Conservation (phyloP, 2,113 vertebrate species). For the Eptesicus fuscus region DNA sequence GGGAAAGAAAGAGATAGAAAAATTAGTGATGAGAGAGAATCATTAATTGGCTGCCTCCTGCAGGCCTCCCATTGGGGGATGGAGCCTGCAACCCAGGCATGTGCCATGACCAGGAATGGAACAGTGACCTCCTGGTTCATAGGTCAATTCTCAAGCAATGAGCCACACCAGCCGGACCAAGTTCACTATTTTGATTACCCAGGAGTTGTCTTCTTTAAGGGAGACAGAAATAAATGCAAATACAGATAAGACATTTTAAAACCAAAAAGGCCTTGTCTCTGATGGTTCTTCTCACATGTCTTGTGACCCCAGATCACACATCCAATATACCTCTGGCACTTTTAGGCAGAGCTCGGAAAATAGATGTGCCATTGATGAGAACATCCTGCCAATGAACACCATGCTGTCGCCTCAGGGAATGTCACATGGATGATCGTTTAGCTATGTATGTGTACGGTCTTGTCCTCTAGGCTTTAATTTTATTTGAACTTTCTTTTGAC, state of each 20-base stretch:
- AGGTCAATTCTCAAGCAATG: no score
- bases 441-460: not conserved
- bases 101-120: no score
- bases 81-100: no score
- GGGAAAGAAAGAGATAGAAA: no score
- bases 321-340: not conserved
- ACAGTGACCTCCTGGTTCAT: no score
- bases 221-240: not conserved
- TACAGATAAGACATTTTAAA: not conserved
- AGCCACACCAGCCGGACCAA: no score
- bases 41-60: no score
- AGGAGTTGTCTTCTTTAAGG: not conserved
- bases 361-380: conserved; percentile 37
- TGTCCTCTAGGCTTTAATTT: conserved; percentile 42
- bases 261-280: not conserved
- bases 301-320: conserved; percentile 27
- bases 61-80: no score
- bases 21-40: no score
- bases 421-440: not conserved
- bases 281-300: not conserved
- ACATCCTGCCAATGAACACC: not conserved
- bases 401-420: conserved; percentile 26
- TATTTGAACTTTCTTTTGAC: conserved; percentile 49
- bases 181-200: not conserved
- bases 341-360: conserved; percentile 50